A percentile compares a stretch with the other conserved stretches of the same genome.
These are phyloP conservation scores for Hemichromis elongatus DNA, from an alignment of 2,113 vertebrate genomes.

Conservation along the genomic window DNA sequence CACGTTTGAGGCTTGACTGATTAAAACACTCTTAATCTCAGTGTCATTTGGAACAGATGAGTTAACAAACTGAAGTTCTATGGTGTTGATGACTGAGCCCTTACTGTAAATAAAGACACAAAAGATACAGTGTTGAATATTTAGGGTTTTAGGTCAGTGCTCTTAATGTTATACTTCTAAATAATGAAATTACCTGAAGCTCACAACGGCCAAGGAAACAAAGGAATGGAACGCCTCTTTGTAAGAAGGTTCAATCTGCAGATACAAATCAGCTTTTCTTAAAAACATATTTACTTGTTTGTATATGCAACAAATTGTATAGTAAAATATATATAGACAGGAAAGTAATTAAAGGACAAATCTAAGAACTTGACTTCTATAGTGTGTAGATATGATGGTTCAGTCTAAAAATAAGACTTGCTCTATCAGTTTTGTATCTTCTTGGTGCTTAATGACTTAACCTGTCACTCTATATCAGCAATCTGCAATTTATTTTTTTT, in stretches of 20 bases:
- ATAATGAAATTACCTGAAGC: background rate
- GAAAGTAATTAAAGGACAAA: no score
- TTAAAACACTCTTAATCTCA: background rate
- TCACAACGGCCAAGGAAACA: background rate
- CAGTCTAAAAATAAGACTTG: no score
- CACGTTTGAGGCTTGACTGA: fast-evolving
- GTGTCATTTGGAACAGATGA: fast-evolving
- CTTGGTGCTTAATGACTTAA: no score
- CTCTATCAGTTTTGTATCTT: no score
- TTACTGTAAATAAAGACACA: background rate
- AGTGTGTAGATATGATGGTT: no score
- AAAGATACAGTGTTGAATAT: background rate
- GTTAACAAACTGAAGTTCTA: fast-evolving
- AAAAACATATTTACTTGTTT: no score
- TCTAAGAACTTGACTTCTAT: no score
- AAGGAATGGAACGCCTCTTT: background rate
- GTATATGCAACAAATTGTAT: no score
- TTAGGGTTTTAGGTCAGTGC: fast-evolving
- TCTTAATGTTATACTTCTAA: fast-evolving
- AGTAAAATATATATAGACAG: no score
- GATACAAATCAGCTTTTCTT: background rate
- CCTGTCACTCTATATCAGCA: no score
- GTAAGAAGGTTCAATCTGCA: background rate
- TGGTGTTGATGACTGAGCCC: background rate
- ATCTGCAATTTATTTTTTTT: no score